Conservation (phyloP, 2,113 vertebrate species). For the Alouatta palliata region DNA sequence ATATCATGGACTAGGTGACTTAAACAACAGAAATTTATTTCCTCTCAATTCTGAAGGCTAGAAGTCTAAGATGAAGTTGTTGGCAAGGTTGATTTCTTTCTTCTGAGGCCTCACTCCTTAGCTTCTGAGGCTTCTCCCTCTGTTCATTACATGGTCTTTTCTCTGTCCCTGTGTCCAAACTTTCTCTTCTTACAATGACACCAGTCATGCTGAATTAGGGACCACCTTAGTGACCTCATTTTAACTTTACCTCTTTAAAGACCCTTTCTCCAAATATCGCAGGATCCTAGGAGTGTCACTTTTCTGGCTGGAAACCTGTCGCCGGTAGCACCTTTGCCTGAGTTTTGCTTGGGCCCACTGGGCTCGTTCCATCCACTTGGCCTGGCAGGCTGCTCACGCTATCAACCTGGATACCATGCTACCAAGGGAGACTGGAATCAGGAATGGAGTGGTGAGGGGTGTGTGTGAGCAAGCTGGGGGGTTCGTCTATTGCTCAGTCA, state of each 20-base stretch:
- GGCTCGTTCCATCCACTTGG: no score
- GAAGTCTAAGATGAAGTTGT: background rate
- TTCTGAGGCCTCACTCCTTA: background rate
- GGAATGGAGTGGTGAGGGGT: no score
- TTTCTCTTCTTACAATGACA: background rate
- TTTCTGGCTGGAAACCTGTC: no score
- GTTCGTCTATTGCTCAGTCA: no score
- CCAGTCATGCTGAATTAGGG: background rate
- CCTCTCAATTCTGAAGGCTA: background rate
- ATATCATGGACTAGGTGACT: background rate
- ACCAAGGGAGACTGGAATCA: no score
- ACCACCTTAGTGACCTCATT: background rate
- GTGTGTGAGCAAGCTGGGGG: no score
- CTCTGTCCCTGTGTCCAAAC: background rate
- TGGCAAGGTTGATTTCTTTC: background rate
- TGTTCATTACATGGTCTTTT: constrained; percentile 13
- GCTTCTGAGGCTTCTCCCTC: background rate
- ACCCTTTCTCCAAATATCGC: background rate
- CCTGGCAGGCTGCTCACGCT: no score
- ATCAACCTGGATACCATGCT: no score
- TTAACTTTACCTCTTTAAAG: constrained; percentile 19
- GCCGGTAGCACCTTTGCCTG: no score
- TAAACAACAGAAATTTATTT: constrained; percentile 26
- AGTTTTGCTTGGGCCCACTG: no score
- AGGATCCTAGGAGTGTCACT: no score